These are phyloP conservation scores for Chaetodon trifasciatus DNA, from an alignment of 2,797 vertebrate genomes.

Conservation along the genomic window DNA sequence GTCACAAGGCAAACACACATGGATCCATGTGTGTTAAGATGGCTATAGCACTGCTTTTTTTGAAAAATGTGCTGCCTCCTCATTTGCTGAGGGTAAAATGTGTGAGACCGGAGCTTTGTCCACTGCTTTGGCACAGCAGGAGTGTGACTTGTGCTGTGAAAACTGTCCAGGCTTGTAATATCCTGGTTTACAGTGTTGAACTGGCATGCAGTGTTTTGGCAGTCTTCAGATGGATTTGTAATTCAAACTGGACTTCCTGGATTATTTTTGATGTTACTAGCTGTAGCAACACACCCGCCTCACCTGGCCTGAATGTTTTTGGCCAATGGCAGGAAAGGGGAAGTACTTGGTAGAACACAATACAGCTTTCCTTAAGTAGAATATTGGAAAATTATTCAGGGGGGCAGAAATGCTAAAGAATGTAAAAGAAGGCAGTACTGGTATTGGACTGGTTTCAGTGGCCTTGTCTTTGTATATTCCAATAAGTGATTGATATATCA, in stretches of 20 bases:
- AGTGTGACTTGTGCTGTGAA: neutral
- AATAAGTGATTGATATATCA: neutral
- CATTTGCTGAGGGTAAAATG: neutral
- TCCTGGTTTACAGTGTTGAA: slow-evolving; percentile 24
- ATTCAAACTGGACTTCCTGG: slow-evolving; percentile 5
- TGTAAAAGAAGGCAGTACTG: neutral
- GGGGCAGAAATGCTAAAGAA: neutral
- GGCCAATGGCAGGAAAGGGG: neutral
- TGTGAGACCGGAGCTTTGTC: slow-evolving; percentile 9
- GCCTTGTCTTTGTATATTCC: neutral
- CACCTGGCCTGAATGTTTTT: neutral
- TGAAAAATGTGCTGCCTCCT: neutral
- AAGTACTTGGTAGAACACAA: neutral
- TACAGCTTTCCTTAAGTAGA: neutral
- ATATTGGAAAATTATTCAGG: neutral
- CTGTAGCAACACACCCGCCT: slow-evolving; percentile 8
- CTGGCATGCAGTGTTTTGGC: slow-evolving; percentile 2
- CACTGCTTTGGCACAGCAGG: slow-evolving; percentile 24
- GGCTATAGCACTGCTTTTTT: neutral
- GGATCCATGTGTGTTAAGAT: neutral
- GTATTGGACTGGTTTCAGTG: neutral
- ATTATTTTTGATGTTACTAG: slow-evolving; percentile 10
- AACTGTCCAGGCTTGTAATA: slow-evolving; percentile 27
- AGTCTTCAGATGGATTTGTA: neutral
- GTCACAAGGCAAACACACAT: neutral